Evolutionary conservation across 1,140 invertebrate genomes (phyloP).

Genomic region (Dendrolimus punctatus): DNA sequence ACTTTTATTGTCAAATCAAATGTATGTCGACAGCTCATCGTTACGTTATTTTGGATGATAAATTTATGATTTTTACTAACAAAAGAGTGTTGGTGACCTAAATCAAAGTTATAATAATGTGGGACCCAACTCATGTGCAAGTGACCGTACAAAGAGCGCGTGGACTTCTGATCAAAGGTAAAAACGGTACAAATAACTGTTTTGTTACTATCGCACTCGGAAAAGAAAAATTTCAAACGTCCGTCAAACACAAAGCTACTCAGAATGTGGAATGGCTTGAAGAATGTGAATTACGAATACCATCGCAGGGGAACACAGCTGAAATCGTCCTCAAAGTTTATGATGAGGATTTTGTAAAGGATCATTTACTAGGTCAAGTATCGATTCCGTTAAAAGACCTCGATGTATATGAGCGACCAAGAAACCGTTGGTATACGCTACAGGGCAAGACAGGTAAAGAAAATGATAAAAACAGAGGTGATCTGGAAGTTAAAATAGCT

Average conservation of each 20-base stretch:
- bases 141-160: slow-evolving; percentile 85
- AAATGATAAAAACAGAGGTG: slow-evolving; percentile 90
- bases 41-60: slow-evolving; percentile 21
- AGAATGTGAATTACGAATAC: slow-evolving; percentile 95
- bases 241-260: slow-evolving; percentile 90
- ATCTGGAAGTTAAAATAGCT: slow-evolving; percentile 89
- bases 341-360: slow-evolving; percentile 91
- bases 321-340: slow-evolving; percentile 88
- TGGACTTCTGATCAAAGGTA: slow-evolving; percentile 85
- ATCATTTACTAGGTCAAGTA: slow-evolving; percentile 93
- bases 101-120: slow-evolving; percentile 71
- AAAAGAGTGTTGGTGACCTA: slow-evolving; percentile 14
- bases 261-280: slow-evolving; percentile 93
- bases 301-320: slow-evolving; percentile 89
- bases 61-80: slow-evolving; percentile 13
- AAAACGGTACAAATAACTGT: slow-evolving; percentile 94
- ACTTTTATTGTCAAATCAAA: slow-evolving; percentile 2
- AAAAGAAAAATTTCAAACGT: slow-evolving; percentile 97
- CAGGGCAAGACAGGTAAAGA: slow-evolving; percentile 83
- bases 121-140: slow-evolving; percentile 89
- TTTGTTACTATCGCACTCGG: slow-evolving; percentile 95
- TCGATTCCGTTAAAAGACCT: slow-evolving; percentile 88
- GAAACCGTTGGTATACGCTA: slow-evolving; percentile 82
- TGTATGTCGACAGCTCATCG: slow-evolving; percentile 36
- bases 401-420: slow-evolving; percentile 91